Base-by-base conservation (phyloP, 2,113 vertebrate species). In the Cottus gobio region DNA sequence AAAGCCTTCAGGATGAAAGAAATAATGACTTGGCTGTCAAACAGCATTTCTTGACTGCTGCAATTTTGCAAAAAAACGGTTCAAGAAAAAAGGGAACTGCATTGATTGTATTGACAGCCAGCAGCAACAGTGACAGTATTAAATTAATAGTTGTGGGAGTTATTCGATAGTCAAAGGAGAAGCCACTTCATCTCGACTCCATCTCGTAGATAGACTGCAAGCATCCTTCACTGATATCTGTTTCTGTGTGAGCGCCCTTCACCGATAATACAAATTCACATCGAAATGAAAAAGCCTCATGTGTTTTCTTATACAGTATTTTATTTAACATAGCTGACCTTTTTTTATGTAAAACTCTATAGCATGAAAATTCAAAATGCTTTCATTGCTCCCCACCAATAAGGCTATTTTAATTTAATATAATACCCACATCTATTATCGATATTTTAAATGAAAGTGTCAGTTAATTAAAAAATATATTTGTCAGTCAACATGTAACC, bases 91-190 rank as follows among this genome's bases (percentile, higher is more conserved):
- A 75, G 77, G 79, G 46, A 76, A 76, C 26, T 11, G 50, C 68
- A 85, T 78, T 52, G 82, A 90, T 85, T 85, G 52, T 71, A 87
- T 75, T 77, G 86, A 84, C 62, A 80, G 71, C 56, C 65, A 83
- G 31, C 31, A 58, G 75, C 77, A 68, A 20, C 34, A 42, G 26
- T 72, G 65, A 78, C 77, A 26, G 26, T 63, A 61, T 70, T 31
- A 80, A 85, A 85, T 60, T n/a, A 77, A 75, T 77, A 62, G 75
- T 46, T 58, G n/a, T 46, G 42, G 69, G 61, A 58, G 50, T 56
- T 67, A 44, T 64, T 80, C 66, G 44, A 48, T 69, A 66, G 80
- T 83, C 75, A 76, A 77, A 80, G 60, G 62, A 74, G 79, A 81
- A 63, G 26, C 54, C 60, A 31, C 63, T 70, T 46, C 13, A 56